A percentile compares a stretch with the other conserved stretches of the same genome.
These are phyloP conservation scores for Dendroctonus ponderosae DNA, from an alignment of 1,140 invertebrate species.

Conservation along the genomic window DNA sequence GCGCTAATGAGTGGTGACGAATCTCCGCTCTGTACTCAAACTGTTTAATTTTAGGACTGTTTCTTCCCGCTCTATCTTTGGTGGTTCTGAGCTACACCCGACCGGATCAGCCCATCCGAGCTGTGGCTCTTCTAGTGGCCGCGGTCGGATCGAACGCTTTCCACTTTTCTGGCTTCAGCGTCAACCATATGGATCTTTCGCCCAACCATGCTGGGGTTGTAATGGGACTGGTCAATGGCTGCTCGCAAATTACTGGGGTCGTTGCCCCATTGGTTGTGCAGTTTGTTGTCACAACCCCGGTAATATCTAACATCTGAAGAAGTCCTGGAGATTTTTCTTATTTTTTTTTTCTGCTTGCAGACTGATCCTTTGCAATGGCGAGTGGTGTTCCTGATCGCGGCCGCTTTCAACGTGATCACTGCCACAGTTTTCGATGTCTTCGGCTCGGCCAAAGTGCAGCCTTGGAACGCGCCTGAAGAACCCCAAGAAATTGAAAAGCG, in stretches of 20 bases:
- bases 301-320: slow-evolving; percentile 46
- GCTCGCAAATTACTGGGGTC: slow-evolving; percentile 69
- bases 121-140: slow-evolving; percentile 62
- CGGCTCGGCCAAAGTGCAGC: slow-evolving; percentile 32
- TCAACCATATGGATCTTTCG: slow-evolving; percentile 72
- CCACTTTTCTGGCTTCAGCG: slow-evolving; percentile 64
- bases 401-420: slow-evolving; percentile 22
- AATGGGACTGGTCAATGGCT: slow-evolving; percentile 75
- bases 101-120: slow-evolving; percentile 52
- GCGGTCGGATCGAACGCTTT: slow-evolving; percentile 75
- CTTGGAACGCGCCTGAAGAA: slow-evolving; percentile 26
- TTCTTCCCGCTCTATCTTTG: slow-evolving; percentile 60
- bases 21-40: background rate
- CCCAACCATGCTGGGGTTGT: slow-evolving; percentile 68
- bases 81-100: slow-evolving; percentile 61
- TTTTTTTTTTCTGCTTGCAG: slow-evolving; percentile 12
- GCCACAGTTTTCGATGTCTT: slow-evolving; percentile 28
- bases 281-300: slow-evolving; percentile 61
- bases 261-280: slow-evolving; percentile 66
- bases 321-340: background rate
- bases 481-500: background rate
- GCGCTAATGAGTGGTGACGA: slow-evolving; percentile 7
- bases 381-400: slow-evolving; percentile 30
- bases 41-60: slow-evolving; percentile 51
- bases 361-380: slow-evolving; percentile 30